These are phyloP conservation scores for Pachymerium ferrugineum DNA, from an alignment of 2,888 invertebrate genomes.

Conservation along the genomic window DNA sequence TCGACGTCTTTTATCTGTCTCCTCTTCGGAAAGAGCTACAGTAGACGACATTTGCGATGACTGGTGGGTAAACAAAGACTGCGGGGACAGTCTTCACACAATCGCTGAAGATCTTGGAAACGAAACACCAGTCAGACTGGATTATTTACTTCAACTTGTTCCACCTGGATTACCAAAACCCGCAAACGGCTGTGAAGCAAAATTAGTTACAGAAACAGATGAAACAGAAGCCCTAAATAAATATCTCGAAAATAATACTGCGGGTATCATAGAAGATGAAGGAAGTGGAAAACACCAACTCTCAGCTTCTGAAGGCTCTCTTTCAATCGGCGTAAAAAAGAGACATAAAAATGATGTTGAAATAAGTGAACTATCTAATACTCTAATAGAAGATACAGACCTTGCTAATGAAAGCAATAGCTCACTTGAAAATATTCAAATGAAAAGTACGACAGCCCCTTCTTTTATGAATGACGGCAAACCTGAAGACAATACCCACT, in stretches of 20 bases:
- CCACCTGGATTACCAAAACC: conserved; percentile 49
- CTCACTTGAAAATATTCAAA: no score
- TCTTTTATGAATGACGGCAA: not conserved
- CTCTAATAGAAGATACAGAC: no score
- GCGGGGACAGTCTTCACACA: conserved; percentile 72
- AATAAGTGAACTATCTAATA: not conserved
- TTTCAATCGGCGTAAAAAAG: not conserved
- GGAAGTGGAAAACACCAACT: not conserved
- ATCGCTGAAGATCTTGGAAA: conserved; percentile 81
- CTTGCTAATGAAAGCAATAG: not conserved
- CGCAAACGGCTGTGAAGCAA: not conserved
- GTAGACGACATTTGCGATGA: conserved; percentile 90
- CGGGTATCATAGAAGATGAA: not conserved
- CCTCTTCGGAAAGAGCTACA: conserved; percentile 79
- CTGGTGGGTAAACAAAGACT: conserved; percentile 92
- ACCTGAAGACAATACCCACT: not conserved
- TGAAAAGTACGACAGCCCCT: conserved; percentile 1
- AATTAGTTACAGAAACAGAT: not conserved
- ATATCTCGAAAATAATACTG: not conserved
- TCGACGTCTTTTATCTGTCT: conserved; percentile 87
- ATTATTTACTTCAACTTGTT: conserved; percentile 74
- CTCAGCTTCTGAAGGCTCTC: conserved; percentile 1
- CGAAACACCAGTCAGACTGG: conserved; percentile 81
- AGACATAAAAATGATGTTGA: not conserved
- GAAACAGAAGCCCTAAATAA: not conserved